Evolutionary conservation across 2,888 invertebrate genomes (phyloP), one percentile per base, ranked within the genome.

Genomic region (Auanema freiburgensis): DNA sequence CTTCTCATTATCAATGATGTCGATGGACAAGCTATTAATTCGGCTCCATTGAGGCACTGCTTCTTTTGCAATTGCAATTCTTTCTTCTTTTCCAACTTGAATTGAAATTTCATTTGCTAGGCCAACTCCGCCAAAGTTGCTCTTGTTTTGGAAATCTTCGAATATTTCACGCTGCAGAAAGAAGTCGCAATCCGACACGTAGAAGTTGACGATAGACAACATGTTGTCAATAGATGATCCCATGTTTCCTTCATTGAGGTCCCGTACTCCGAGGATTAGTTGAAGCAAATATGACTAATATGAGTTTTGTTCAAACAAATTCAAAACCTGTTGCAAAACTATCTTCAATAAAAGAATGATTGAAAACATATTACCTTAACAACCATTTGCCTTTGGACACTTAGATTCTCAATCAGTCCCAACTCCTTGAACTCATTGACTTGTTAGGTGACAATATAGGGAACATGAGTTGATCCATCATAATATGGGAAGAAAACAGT

Each of bases 191-290:
- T 33, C 33, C 33, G 33, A 3, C 3, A 33, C 8, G 4, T 5
- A 5, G 33, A 33, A 33, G 8, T 33, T 8, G 8, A 33, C 3
- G 8, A 33, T 33, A 8, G 4, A 33, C 33, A 33, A 5, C 3
- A 5, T 33, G 3, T 33, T 33, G 4, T 33, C 33, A 5, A 5
- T 3, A 8, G 3, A 5, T 33, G 8, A 8, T 3, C 33, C 33
- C 4, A 8, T 33, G 33, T 33, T 33, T 33, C 33, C 33, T 33
- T 33, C 46, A 8, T 46, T 46, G 56, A 68, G 59, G 59, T 68
- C 68, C 53, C 65, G 59, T 57, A 68, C 59, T 33, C 68, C 68
- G 63, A 65, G 63, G 51, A 68, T 65, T 25, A 68, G 65, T 33
- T 57, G 62, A 16, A 68, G 65, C 54, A 68, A 54, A 54, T 65